Conservation (phyloP, 2,888 invertebrate genomes). For the Alviniconcha strummeri region DNA sequence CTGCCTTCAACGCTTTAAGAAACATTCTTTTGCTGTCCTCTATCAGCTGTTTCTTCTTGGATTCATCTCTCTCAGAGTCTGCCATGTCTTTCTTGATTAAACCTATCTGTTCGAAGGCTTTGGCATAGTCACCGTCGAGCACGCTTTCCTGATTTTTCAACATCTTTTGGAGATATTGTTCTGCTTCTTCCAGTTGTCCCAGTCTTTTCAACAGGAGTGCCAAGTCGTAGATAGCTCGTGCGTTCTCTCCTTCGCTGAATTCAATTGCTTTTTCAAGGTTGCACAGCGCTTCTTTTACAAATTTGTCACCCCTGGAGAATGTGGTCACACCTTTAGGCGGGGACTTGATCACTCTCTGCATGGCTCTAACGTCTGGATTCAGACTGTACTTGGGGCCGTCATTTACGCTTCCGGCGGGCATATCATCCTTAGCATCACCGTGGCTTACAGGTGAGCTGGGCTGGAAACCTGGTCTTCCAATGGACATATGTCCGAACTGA, state of each 20-base stretch:
- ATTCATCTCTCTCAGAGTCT: background rate
- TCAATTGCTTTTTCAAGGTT: background rate
- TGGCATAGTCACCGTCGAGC: background rate
- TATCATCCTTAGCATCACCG: too few relatives aligned
- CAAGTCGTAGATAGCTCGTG: conserved; percentile 5
- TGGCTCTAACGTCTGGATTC: background rate
- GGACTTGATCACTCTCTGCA: conserved; percentile 1
- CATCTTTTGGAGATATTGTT: background rate
- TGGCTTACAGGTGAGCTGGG: background rate
- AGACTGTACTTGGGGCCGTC: background rate
- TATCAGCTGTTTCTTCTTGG: background rate
- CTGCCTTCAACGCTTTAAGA: background rate
- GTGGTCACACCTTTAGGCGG: background rate
- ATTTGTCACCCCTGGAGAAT: conserved; percentile 4
- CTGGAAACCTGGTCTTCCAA: background rate
- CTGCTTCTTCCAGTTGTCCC: background rate
- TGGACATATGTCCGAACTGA: background rate
- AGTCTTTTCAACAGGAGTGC: background rate
- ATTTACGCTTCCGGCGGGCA: background rate
- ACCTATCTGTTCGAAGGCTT: background rate
- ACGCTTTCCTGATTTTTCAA: background rate
- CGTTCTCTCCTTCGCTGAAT: background rate
- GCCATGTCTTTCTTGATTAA: background rate
- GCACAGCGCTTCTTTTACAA: background rate
- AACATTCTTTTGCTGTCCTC: background rate